Evolutionary conservation across 2,113 vertebrate species (phyloP), one percentile per base, ranked within the genome.

Genomic region (Etia nguti): DNA sequence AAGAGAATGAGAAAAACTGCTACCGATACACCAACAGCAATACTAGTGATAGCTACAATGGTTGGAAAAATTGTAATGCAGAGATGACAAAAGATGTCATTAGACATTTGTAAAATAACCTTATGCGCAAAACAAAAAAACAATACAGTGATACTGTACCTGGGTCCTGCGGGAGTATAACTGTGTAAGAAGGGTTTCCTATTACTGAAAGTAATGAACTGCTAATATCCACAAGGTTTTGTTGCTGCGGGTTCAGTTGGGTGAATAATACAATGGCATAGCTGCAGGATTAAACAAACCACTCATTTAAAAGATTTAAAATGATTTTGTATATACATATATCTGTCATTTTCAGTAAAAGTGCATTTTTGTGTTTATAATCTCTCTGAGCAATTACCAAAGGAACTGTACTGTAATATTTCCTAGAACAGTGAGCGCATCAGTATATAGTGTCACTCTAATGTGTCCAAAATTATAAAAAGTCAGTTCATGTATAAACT

Each of bases 1-100:
- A 94, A 29, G 41, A 96, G 92, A 41, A 98, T 52, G 10, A 90
- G 91, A 87, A 97, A 29, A 16, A 96, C 80, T 6, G 95, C 97
- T 79, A 98, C 81, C 22, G 98, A 93, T 48, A 85, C 96, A 16
- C 95, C 98, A 2, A 97, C 87, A 0, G 96, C 97, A 80, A 96
- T 94, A 10, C 31, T 91, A 88, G 96, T 96, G 79, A 96, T 80
- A 38, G 62, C 97, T 98, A 86, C 75, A 79, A 83, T 13, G 81
- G 12, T 62, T 13, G 15, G 10, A 93, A 52, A 93, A 5, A 80
- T 52, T 10, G 31, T 0, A 6, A 70, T 1, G 10, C 24, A n/a
- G 15, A 59, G 12, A 54, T 1, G 60, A 22, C 29, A 68, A 16
- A 36, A 43, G 5, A 4, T n/a, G 11, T 18, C 6, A 46, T 3